These are phyloP conservation scores for Epicauta chinensis DNA, from an alignment of 1,140 invertebrate species.

Conservation along the genomic window DNA sequence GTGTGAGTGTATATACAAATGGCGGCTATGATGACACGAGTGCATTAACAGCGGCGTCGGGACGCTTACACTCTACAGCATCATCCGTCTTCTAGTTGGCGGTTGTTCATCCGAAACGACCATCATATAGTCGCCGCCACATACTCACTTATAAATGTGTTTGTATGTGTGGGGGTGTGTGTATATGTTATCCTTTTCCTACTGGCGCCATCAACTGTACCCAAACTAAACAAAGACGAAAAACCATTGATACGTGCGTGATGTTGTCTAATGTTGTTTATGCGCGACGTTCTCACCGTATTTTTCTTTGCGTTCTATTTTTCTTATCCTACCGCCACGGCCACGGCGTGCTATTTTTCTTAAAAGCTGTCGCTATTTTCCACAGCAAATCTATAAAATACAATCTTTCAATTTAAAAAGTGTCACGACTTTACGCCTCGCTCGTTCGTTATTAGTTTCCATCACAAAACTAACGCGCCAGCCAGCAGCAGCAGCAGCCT, in stretches of 20 bases:
- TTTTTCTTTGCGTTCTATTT: neutral
- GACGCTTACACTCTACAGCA: constrained; percentile 20
- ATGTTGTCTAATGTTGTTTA: neutral
- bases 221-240: constrained; percentile 1
- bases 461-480: neutral
- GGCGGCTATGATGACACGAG: constrained; percentile 19
- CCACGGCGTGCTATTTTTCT: constrained; percentile 8
- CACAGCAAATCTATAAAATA: constrained; percentile 21
- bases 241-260: too few relatives aligned
- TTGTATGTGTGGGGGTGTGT: too few relatives aligned
- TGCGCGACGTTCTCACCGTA: neutral
- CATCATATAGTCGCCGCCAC: neutral
- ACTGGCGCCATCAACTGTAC: neutral
- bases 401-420: constrained; percentile 21
- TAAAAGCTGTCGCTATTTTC: constrained; percentile 12
- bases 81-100: constrained; percentile 17
- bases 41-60: constrained; percentile 23
- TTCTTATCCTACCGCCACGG: too few relatives aligned
- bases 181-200: neutral
- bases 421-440: constrained; percentile 15
- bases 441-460: constrained; percentile 8
- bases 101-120: constrained; percentile 13
- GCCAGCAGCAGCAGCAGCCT: too few relatives aligned
- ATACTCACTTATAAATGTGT: too few relatives aligned
- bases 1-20: constrained; percentile 25